Evolutionary conservation across 2,888 invertebrate species (phyloP), one percentile per base, ranked within the genome.

Genomic region (Chironomus riparius): DNA sequence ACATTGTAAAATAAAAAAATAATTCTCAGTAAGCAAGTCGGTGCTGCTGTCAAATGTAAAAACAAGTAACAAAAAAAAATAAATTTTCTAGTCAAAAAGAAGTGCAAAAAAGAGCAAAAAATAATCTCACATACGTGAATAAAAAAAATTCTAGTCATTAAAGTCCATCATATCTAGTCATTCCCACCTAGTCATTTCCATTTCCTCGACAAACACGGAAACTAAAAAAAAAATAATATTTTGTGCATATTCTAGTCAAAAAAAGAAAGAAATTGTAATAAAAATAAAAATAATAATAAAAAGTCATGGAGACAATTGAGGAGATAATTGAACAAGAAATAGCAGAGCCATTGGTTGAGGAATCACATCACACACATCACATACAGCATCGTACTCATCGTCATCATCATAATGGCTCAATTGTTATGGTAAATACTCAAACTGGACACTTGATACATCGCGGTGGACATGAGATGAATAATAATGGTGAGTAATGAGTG

Each of bases 311-410:
- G 81, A 86, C 87, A 81, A 86, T 87, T 81, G 87, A 86, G 81
- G 87, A 87, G 81, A 87, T 88, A 83, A 87, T 87, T 81, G 87
- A 87, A 81, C 86, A 86, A 22, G 81, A 87, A 86, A 82, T 82
- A 86, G 79, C 84, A 80, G 86, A 87, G 81, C 83, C 83, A 76
- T 79, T 84, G 76, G 81, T 82, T 47, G 85, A 80, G 61, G 83
- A 83, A 77, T 80, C 65, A 47, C 65, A 73, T 47, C 72, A 74
- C 48, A 47, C 47, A 38, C 74, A 74, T 48, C 68, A 68, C 15
- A 47, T 47, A 38, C 87, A 78, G 83, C 84, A 82, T 84, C 85
- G 82, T 85, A 85, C 84, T 84, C 85, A 81, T 82, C 83, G 77
- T 83, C 83, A 80, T 82, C 82, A 77, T 81, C 80, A 84, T 84